These are phyloP conservation scores for Cydia amplana DNA, from an alignment of 1,140 invertebrate genomes.

Conservation along the genomic window DNA sequence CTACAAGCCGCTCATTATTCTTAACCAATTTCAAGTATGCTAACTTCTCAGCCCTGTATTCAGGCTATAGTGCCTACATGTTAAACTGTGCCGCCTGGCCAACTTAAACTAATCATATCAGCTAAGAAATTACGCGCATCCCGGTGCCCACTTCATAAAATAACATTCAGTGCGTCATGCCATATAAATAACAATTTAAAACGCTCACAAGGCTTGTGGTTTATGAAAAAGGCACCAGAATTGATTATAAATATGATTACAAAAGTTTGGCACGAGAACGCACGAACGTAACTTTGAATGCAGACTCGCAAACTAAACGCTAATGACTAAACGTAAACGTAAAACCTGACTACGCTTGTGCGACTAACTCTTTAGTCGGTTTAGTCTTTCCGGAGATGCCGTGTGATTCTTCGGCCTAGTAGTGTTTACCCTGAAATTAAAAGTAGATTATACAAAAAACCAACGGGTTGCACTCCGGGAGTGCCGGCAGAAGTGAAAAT, in stretches of 20 bases:
- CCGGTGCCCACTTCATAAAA: slow-evolving; percentile 7
- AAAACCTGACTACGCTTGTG: slow-evolving; percentile 70
- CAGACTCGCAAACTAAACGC: slow-evolving; percentile 47
- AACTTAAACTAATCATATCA: slow-evolving; percentile 7
- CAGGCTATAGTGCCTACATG: neutral
- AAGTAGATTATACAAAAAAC: no score
- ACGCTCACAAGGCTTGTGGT: slow-evolving; percentile 38
- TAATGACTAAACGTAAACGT: slow-evolving; percentile 66
- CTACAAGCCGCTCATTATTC: neutral
- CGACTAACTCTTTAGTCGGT: slow-evolving; percentile 42
- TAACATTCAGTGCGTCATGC: neutral
- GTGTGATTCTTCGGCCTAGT: neutral
- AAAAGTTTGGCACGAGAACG: slow-evolving; percentile 66
- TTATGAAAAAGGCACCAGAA: slow-evolving; percentile 8
- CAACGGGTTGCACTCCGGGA: no score
- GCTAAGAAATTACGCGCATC: neutral
- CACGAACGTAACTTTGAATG: slow-evolving; percentile 44
- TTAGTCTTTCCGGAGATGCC: slow-evolving; percentile 46
- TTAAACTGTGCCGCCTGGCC: neutral
- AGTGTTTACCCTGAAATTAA: slow-evolving; percentile 62
- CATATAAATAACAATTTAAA: slow-evolving; percentile 40
- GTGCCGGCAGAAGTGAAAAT: no score
- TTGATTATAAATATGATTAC: slow-evolving; percentile 25
- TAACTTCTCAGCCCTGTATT: slow-evolving; percentile 1
- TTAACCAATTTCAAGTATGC: neutral